Conservation (phyloP, 2,113 vertebrate genomes). For the Oophaga pumilio region DNA sequence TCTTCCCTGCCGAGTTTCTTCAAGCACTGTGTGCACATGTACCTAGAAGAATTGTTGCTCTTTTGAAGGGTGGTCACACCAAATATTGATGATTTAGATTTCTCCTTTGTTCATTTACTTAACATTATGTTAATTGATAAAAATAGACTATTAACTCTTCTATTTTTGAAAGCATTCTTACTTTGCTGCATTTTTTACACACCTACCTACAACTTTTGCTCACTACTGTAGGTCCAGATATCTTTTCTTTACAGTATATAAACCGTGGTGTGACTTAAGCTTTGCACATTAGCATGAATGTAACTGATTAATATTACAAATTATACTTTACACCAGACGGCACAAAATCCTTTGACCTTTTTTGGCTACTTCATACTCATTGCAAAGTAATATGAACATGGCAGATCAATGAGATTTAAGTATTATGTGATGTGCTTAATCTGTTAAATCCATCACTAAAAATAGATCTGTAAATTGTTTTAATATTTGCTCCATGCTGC, state of each 20-base stretch:
- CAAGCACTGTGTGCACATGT: too few relatives aligned
- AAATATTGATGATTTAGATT: too few relatives aligned
- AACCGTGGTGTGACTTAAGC: neutral
- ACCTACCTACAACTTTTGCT: too few relatives aligned
- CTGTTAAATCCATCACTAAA: neutral
- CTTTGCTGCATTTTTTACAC: too few relatives aligned
- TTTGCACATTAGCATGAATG: neutral
- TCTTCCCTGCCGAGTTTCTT: too few relatives aligned
- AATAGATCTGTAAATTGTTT: slow-evolving; percentile 17
- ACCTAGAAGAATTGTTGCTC: too few relatives aligned
- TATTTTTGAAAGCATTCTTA: too few relatives aligned
- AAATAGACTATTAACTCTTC: too few relatives aligned
- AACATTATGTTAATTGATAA: too few relatives aligned
- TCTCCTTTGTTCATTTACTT: too few relatives aligned
- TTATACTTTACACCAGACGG: neutral
- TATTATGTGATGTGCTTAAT: slow-evolving; percentile 12
- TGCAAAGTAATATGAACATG: neutral
- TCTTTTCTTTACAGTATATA: neutral
- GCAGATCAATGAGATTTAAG: slow-evolving; percentile 1
- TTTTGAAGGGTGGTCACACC: too few relatives aligned
- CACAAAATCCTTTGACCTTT: neutral
- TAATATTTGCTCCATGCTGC: neutral
- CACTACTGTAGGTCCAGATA: neutral
- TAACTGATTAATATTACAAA: neutral
- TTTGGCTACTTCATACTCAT: neutral